These are phyloP conservation scores for Galeruca laticollis DNA, from an alignment of 2,888 invertebrate species.

Conservation along the genomic window DNA sequence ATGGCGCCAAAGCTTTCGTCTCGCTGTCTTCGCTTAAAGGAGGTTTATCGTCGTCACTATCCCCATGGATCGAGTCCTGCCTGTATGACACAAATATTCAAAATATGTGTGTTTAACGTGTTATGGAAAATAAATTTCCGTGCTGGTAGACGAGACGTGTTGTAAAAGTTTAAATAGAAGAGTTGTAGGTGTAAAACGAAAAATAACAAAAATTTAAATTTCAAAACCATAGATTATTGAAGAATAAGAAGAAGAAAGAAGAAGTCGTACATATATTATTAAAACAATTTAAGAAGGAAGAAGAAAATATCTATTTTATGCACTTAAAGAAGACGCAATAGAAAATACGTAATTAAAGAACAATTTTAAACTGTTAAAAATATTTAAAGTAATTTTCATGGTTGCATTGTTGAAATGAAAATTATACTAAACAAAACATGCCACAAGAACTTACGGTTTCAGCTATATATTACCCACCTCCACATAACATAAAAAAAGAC, in stretches of 20 bases:
- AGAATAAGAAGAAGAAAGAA: neutral
- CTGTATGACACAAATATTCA: constrained; percentile 51
- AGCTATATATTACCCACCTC: too few relatives aligned
- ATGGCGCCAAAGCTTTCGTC: constrained; percentile 57
- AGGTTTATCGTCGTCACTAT: constrained; percentile 56
- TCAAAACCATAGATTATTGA: neutral
- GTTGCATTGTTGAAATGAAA: too few relatives aligned
- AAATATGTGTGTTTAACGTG: constrained; percentile 33
- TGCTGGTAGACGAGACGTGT: neutral
- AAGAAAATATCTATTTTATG: constrained; percentile 1
- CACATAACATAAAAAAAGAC: too few relatives aligned
- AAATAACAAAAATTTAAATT: neutral
- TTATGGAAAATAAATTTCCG: neutral
- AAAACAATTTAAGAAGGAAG: neutral
- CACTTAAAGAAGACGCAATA: constrained; percentile 1
- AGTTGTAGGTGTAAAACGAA: neutral
- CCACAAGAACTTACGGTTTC: too few relatives aligned
- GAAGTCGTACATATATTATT: too few relatives aligned
- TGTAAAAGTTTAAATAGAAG: neutral
- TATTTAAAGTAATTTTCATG: too few relatives aligned
- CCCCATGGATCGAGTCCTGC: constrained; percentile 50
- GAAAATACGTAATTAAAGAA: too few relatives aligned
- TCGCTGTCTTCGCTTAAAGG: constrained; percentile 60
- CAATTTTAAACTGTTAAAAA: too few relatives aligned
- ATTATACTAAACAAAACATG: too few relatives aligned